Evolutionary conservation across 2,888 invertebrate species (phyloP).

Genomic region (Deilephila porcellus): DNA sequence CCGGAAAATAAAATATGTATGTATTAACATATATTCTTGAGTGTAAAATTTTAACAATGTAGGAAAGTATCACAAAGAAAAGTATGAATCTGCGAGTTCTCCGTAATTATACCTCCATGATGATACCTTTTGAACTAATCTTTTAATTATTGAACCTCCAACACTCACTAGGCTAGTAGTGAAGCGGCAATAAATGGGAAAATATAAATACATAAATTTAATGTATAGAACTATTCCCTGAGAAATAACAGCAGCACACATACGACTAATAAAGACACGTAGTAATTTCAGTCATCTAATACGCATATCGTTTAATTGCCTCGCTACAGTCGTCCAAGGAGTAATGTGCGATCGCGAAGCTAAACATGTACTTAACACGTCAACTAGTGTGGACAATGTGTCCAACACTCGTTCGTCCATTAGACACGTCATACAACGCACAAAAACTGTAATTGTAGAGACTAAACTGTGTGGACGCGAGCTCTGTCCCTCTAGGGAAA

Average conservation of each 20-base stretch:
- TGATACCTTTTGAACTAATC: no score
- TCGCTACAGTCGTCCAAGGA: not conserved
- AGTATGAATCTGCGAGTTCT: no score
- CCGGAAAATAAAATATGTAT: no score
- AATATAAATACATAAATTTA: no score
- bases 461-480: not conserved
- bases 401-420: not conserved
- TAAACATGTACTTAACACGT: not conserved
- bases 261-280: not conserved
- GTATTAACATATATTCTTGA: no score
- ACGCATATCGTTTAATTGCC: not conserved
- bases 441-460: not conserved
- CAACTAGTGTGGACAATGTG: not conserved
- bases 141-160: no score
- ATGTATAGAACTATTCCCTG: no score
- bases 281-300: not conserved
- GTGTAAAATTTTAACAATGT: no score
- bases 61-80: no score
- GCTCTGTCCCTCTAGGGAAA: not conserved
- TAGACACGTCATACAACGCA: not conserved
- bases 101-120: no score
- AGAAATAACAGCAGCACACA: not conserved
- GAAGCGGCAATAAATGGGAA: no score
- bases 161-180: no score
- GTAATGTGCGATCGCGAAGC: not conserved